Conservation (phyloP, 2,797 vertebrate genomes). For the Capromys pilorides region DNA sequence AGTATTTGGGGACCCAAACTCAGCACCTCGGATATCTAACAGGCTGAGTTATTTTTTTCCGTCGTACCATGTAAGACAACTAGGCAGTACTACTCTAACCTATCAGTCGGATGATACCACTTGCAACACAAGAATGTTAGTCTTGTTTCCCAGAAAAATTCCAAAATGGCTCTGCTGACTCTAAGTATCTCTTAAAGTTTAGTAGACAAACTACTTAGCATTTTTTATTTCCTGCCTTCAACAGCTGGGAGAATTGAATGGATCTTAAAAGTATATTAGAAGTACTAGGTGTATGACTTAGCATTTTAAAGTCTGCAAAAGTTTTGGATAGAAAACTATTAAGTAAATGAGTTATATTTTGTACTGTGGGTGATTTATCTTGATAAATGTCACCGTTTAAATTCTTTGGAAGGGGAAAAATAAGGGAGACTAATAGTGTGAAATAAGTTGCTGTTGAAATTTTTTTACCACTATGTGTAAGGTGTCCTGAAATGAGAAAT, state of each 20-base stretch:
- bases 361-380: slow-evolving; percentile 20
- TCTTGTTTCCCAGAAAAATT: slow-evolving; percentile 54
- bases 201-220: slow-evolving; percentile 46
- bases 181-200: slow-evolving; percentile 23
- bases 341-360: slow-evolving; percentile 48
- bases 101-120: neutral
- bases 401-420: slow-evolving; percentile 5
- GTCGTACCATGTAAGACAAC: neutral
- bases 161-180: slow-evolving; percentile 10
- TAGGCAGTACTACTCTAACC: neutral
- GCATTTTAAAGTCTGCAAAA: slow-evolving; percentile 38
- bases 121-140: neutral
- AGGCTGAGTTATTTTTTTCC: neutral
- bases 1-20: neutral
- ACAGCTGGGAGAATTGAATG: neutral
- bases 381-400: slow-evolving; percentile 22
- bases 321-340: slow-evolving; percentile 31
- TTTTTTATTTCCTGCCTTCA: slow-evolving; percentile 55
- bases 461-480: neutral
- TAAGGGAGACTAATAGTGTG: neutral
- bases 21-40: neutral
- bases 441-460: neutral
- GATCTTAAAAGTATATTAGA: slow-evolving; percentile 55
- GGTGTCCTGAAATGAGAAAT: neutral
- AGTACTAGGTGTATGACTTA: slow-evolving; percentile 35